Evolutionary conservation across 2,888 invertebrate species (phyloP), one percentile per base, ranked within the genome.

Genomic region (Idaea biselata): DNA sequence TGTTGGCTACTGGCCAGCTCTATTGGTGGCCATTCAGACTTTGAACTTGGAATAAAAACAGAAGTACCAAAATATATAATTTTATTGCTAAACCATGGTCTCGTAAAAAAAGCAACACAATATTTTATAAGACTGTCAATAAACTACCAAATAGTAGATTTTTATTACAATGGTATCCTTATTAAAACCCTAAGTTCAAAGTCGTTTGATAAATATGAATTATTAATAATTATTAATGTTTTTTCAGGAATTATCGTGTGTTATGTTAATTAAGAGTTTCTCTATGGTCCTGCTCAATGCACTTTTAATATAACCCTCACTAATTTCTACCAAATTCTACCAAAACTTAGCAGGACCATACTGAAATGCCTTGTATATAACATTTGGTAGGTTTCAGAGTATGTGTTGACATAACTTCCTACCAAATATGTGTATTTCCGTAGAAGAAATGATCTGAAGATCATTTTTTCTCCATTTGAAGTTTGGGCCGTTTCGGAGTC

Each of bases 361-460:
- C 69, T 71, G 78, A 83, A 89, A 89, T 90, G 90, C 91, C 80
- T 86, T 91, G 91, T 91, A 91, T 87, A 91, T 91, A 91, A 91
- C 86, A 80, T 88, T 85, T 86, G 89, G 88, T 88, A 88, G 89
- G 87, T 79, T 79, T 83, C 86, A 79, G 81, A 88, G 84, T 74
- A 72, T 67, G 86, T 88, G 87, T 84, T 87, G 85, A 78, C 73
- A 72, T 76, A 81, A 83, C 80, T 77, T 82, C 87, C 88, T 88
- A 87, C 89, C 88, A 85, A 87, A 84, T 84, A 71, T 79, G 68
- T 82, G 81, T 83, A 80, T 77, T 74, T 72, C 71, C 70, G 73
- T 75, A 69, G 63, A 73, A 73, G 72, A 71, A 63, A 59, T 58
- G 60, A 63, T 66, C 66, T 60, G 59, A 64, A 69, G 59, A 25